Evolutionary conservation across 2,113 vertebrate species (phyloP).

Genomic region (Dascyllus trimaculatus): DNA sequence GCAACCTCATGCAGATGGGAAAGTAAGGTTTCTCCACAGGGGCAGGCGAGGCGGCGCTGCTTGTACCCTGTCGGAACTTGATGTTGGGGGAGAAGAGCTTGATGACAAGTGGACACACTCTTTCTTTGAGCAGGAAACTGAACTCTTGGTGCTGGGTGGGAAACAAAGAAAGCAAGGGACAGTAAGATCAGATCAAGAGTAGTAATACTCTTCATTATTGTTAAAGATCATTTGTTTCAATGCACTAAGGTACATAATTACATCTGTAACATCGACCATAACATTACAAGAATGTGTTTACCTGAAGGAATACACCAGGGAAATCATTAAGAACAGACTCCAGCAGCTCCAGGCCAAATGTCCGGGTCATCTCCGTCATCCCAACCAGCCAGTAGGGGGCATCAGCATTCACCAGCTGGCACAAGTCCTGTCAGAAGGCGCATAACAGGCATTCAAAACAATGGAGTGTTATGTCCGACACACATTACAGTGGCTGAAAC

Average conservation of each 20-base stretch:
- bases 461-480: conserved; percentile 29
- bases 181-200: neutral
- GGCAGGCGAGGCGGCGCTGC: conserved; percentile 90
- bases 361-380: conserved; percentile 99
- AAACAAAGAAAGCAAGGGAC: neutral
- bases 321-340: conserved; percentile 99
- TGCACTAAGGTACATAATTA: neutral
- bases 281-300: conserved; percentile 3
- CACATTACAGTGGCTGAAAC: conserved; percentile 19
- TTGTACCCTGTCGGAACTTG: conserved; percentile 97
- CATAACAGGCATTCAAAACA: conserved; percentile 33
- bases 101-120: conserved; percentile 98
- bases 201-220: neutral
- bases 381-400: conserved; percentile 99
- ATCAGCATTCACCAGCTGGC: conserved; percentile 98
- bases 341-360: conserved; percentile 96
- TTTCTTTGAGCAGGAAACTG: conserved; percentile 98
- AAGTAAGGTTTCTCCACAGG: conserved; percentile 99
- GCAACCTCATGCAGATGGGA: conserved; percentile 98
- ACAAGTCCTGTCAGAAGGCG: conserved; percentile 89
- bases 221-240: neutral
- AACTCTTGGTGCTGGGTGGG: conserved; percentile 94
- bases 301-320: conserved; percentile 94
- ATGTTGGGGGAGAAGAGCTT: conserved; percentile 99
- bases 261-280: no score